Evolutionary conservation across 1,140 invertebrate genomes (phyloP).

Genomic region (Trigoniulus corallinus): DNA sequence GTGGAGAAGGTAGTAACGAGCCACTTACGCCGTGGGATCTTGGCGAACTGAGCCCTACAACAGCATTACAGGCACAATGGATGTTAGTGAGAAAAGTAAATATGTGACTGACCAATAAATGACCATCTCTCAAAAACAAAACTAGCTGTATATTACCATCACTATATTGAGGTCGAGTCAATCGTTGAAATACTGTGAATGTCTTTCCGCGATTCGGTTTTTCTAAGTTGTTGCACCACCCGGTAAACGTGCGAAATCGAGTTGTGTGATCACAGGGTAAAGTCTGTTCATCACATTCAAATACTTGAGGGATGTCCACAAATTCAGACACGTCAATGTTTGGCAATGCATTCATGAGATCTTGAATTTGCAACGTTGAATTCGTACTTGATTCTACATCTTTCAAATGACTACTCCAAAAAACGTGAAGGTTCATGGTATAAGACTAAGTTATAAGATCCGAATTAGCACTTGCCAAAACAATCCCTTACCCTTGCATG

Average conservation of each 20-base stretch:
- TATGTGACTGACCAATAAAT: no score
- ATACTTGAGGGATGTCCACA: conserved; percentile 28
- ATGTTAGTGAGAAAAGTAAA: not conserved
- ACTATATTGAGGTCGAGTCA: conserved; percentile 72
- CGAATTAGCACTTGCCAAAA: not conserved
- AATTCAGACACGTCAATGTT: conserved; percentile 29
- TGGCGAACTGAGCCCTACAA: conserved; percentile 51
- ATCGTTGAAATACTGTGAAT: conserved; percentile 65
- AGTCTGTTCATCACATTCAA: conserved; percentile 31
- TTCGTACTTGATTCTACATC: conserved; percentile 23
- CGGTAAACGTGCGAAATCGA: conserved; percentile 63
- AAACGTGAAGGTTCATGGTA: conserved; percentile 7
- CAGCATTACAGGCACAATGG: not conserved
- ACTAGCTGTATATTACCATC: conserved; percentile 39
- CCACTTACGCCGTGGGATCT: conserved; percentile 53
- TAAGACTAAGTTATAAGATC: not conserved
- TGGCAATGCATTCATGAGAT: conserved; percentile 28
- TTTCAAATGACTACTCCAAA: conserved; percentile 19
- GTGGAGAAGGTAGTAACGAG: conserved; percentile 52
- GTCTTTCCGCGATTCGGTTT: conserved; percentile 71
- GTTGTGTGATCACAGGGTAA: conserved; percentile 57
- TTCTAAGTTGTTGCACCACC: conserved; percentile 79
- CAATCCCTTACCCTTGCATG: conserved; percentile 20
- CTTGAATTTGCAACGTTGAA: conserved; percentile 21
- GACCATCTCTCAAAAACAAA: no score